Base-by-base conservation (phyloP, 2,797 vertebrate species). In the Tauraco hartlaubi region DNA sequence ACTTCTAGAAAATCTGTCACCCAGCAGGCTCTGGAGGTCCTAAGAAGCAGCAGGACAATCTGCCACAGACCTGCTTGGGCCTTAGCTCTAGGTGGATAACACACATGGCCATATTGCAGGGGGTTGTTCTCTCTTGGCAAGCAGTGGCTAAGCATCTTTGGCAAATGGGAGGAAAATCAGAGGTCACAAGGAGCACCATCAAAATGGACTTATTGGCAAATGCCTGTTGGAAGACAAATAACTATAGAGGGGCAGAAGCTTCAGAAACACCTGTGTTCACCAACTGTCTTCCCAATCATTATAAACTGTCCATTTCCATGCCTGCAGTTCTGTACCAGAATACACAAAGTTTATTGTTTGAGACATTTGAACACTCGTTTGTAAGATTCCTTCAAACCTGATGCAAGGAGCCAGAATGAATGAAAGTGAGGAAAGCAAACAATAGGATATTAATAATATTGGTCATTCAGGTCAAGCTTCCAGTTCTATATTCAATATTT, bases 1-100 rank as follows among this genome's bases (percentile, higher is more conserved):
- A 95, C 35, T 81, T 66, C 76, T 73, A 90, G 69, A 68, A 94
- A 96, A 93, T 79, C 95, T 96, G 94, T 88, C 95, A 90, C 77
- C 75, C 69, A 90, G 95, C 90, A 96, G 83, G 92, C 51, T 93
- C 66, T 78, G 88, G 35, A 88, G 88, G 94, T 92, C 85, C 85
- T 80, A 52, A 58, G 62, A 95, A 96, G 76, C 93, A 95, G 85
- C 80, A 90, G 95, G 93, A 94, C 94, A 96, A 97, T 95, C 93
- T 97, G 95, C 93, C 90, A 29, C 88, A 92, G 92, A 84, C 88
- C 90, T 93, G 79, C 19, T 86, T 83, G 62, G 82, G 73, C 93
- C 76, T 77, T 8, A 63, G 52, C 58, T 92, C 66, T 75, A 88
- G 93, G 91, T 91, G 62, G 46, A 14, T 18, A 84, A 81, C 0